Percentiles rank a stretch among this genome's conserved stretches.
phyloP scores from a whole-genome alignment of 2,113 vertebrate species.

The Nannobrachium achirus region DNA sequence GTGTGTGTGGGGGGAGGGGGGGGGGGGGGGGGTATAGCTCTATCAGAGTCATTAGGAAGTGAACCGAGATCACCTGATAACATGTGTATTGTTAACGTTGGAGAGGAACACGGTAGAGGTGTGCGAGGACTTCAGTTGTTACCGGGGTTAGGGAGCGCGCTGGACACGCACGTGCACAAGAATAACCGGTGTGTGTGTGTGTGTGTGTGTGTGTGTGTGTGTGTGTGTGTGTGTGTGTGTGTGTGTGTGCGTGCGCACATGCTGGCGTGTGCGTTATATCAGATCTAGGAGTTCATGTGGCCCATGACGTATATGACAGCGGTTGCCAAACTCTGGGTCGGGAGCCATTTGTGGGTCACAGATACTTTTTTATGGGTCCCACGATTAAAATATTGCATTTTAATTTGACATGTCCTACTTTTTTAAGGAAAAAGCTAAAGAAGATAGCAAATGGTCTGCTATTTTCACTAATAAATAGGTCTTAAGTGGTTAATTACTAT shows the following conservation, averaged over 20 bases:
- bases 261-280: not conserved
- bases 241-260: not conserved
- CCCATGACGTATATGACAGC: no score
- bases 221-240: not conserved
- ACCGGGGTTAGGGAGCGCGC: conserved; percentile 30
- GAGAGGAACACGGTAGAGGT: conserved; percentile 25
- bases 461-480: no score
- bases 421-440: no score
- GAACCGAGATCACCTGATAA: conserved; percentile 63
- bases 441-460: no score
- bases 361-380: no score
- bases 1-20: conserved; percentile 34
- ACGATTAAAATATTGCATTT: no score
- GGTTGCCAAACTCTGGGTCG: no score
- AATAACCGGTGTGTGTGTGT: not conserved
- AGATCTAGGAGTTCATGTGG: no score
- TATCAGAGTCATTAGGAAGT: conserved; percentile 58
- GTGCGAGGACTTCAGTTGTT: conserved; percentile 42
- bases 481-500: no score
- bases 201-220: not conserved
- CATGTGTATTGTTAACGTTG: conserved; percentile 52
- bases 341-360: no score
- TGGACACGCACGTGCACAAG: not conserved
- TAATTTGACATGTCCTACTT: no score
- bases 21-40: conserved; percentile 23